phyloP scores from a whole-genome alignment of 2,797 vertebrate genomes.

The Pristis pectinata region DNA sequence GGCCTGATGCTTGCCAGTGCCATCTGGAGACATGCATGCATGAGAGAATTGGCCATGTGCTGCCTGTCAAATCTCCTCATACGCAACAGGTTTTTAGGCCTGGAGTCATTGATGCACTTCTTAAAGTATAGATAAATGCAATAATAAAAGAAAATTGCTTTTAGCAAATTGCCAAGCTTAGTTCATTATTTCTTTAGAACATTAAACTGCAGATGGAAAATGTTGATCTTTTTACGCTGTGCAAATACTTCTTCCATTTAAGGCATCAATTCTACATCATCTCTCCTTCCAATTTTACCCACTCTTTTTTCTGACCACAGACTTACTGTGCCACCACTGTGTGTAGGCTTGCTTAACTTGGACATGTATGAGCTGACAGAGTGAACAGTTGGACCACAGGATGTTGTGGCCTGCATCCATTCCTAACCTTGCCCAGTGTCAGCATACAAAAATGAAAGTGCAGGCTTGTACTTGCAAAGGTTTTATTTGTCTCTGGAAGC shows the following conservation, averaged over 20 bases:
- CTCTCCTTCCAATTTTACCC: neutral
- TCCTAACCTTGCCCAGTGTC: too few relatives aligned
- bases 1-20: constrained; percentile 18
- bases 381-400: neutral
- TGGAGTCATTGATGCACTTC: neutral
- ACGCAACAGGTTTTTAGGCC: neutral
- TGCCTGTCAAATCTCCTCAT: neutral
- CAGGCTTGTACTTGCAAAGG: neutral
- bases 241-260: neutral
- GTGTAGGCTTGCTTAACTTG: neutral
- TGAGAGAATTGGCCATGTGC: constrained; percentile 22
- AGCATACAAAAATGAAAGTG: neutral
- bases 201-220: neutral
- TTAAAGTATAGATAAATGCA: neutral
- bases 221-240: neutral
- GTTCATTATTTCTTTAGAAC: neutral
- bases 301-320: neutral
- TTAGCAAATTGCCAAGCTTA: too few relatives aligned
- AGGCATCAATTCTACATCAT: neutral
- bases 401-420: neutral
- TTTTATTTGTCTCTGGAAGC: neutral
- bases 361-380: neutral
- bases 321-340: neutral
- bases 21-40: neutral
- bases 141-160: neutral